Conservation (phyloP, 2,797 vertebrate genomes). For the Halcyon leucocephala region DNA sequence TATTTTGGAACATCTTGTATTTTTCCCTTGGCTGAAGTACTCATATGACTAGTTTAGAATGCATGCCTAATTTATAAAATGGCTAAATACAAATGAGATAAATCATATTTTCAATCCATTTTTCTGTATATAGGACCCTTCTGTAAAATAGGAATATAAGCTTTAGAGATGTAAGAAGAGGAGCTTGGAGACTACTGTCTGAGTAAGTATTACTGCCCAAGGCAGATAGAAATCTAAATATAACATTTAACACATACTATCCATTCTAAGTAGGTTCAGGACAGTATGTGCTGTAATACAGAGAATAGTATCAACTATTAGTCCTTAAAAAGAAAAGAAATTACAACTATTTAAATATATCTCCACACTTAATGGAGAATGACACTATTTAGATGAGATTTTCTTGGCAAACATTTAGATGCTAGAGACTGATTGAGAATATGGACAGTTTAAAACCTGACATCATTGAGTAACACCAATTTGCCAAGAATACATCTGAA, state of each 20-base stretch:
- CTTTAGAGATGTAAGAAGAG: background rate
- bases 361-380: background rate
- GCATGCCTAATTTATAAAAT: background rate
- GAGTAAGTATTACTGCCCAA: background rate
- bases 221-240: background rate
- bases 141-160: background rate
- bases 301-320: background rate
- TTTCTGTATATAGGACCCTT: background rate
- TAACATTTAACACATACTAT: background rate
- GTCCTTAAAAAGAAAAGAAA: background rate
- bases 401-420: background rate
- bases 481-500: constrained; percentile 48
- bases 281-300: background rate
- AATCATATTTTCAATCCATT: background rate
- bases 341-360: background rate
- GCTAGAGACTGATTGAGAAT: background rate
- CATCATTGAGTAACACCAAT: constrained; percentile 14
- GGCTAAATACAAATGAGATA: background rate
- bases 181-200: background rate
- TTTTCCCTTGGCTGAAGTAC: background rate
- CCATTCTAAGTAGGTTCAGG: background rate
- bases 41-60: background rate
- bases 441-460: constrained; percentile 17
- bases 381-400: background rate
- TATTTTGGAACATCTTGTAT: background rate